Percentiles rank a stretch among this genome's conserved stretches.
phyloP scores from a whole-genome alignment of 2,797 vertebrate genomes.

The Ambastaia sidthimunki region DNA sequence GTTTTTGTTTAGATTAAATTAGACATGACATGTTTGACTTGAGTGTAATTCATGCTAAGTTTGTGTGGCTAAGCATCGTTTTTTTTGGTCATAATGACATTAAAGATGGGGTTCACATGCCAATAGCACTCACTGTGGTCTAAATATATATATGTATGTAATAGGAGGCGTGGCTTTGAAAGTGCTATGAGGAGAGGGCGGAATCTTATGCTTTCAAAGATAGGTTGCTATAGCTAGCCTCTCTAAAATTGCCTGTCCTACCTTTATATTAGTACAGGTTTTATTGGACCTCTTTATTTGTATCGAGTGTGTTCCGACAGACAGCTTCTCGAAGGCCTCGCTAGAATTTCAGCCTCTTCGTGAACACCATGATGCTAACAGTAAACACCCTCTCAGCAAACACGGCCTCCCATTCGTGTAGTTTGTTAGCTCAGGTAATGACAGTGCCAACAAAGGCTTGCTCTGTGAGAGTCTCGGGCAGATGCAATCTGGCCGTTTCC shows the following conservation, averaged over 20 bases:
- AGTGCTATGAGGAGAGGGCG: too few species aligned
- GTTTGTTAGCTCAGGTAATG: slow-evolving; percentile 56
- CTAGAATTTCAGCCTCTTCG: slow-evolving; percentile 31
- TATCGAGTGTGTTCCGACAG: not conserved
- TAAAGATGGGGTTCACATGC: too few species aligned
- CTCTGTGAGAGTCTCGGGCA: slow-evolving; percentile 29
- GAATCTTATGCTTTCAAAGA: too few species aligned
- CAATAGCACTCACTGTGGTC: too few species aligned
- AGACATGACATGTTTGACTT: too few species aligned
- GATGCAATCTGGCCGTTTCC: slow-evolving; percentile 50
- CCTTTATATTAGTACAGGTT: not conserved
- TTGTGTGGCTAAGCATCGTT: too few species aligned
- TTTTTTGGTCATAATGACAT: too few species aligned
- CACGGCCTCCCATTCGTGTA: slow-evolving; percentile 8
- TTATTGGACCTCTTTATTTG: not conserved
- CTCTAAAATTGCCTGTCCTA: not conserved
- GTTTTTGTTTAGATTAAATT: too few species aligned
- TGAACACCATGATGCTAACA: slow-evolving; percentile 44
- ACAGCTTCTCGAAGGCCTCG: slow-evolving; percentile 28
- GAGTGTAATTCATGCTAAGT: too few species aligned
- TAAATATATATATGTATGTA: too few species aligned
- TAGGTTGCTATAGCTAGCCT: too few species aligned
- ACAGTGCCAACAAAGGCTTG: slow-evolving; percentile 50
- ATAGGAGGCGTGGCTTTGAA: too few species aligned
- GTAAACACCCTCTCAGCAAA: slow-evolving; percentile 42